Conservation (phyloP, 2,113 vertebrate species). For the Pollimyrus isidori region DNA sequence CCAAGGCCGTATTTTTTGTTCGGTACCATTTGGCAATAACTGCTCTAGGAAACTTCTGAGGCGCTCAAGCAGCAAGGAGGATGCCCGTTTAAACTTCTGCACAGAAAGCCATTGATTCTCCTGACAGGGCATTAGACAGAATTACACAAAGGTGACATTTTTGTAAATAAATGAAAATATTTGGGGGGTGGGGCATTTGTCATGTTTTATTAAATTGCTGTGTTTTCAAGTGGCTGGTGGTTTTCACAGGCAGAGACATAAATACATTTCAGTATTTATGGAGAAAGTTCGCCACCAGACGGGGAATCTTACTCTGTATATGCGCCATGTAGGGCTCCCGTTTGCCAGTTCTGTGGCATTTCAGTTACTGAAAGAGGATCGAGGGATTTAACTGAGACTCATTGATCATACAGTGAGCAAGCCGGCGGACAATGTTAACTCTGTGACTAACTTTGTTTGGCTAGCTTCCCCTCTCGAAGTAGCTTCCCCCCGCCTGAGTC, state of each 20-base stretch:
- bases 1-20: neutral
- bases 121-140: neutral
- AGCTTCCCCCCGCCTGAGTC: neutral
- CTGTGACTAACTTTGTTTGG: neutral
- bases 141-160: neutral
- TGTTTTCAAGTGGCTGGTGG: neutral
- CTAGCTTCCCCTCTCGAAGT: neutral
- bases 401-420: neutral
- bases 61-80: neutral
- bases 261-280: slow-evolving; percentile 1
- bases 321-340: neutral
- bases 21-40: neutral
- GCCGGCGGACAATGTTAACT: too few relatives aligned
- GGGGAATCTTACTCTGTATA: neutral
- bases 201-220: neutral
- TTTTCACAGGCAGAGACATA: neutral
- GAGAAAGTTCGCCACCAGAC: neutral
- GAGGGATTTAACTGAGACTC: neutral
- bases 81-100: neutral
- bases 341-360: neutral
- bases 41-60: neutral
- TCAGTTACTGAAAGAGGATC: neutral
- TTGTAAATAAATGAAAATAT: slow-evolving; percentile 9
- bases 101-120: slow-evolving; percentile 1
- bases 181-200: neutral